Evolutionary conservation across 1,140 invertebrate genomes (phyloP).

Genomic region (Apocrypta bakeri): DNA sequence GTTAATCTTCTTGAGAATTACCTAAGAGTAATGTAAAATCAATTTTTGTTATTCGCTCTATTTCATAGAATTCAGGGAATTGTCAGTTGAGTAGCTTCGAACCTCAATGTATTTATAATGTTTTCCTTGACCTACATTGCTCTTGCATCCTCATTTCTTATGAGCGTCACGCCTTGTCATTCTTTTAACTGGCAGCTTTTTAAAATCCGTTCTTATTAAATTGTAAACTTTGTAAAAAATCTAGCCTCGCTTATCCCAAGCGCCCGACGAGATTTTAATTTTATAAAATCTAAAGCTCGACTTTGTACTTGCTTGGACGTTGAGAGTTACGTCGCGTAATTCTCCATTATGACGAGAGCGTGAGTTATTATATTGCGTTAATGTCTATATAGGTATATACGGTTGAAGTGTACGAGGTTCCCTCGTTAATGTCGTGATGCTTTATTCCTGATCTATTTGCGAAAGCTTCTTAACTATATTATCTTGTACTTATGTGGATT

Average conservation of each 20-base stretch:
- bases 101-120: too few relatives aligned
- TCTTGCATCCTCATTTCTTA: neutral
- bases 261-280: slow-evolving; percentile 40
- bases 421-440: too few relatives aligned
- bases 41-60: too few relatives aligned
- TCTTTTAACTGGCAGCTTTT: neutral
- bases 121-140: too few relatives aligned
- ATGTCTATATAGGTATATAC: neutral
- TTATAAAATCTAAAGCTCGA: slow-evolving; percentile 34
- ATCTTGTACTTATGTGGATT: too few relatives aligned
- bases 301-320: slow-evolving; percentile 9
- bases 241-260: neutral
- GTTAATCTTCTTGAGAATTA: too few relatives aligned
- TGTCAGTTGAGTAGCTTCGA: too few relatives aligned
- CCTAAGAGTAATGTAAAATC: too few relatives aligned
- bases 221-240: slow-evolving; percentile 34
- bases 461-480: too few relatives aligned
- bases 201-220: slow-evolving; percentile 43
- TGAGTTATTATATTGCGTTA: neutral
- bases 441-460: too few relatives aligned
- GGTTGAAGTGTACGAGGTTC: too few relatives aligned
- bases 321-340: neutral
- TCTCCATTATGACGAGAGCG: slow-evolving; percentile 19
- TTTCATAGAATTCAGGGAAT: too few relatives aligned
- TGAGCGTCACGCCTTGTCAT: neutral